These are phyloP conservation scores for Tylochromis polylepis DNA, from an alignment of 2,113 vertebrate genomes.

Conservation along the genomic window DNA sequence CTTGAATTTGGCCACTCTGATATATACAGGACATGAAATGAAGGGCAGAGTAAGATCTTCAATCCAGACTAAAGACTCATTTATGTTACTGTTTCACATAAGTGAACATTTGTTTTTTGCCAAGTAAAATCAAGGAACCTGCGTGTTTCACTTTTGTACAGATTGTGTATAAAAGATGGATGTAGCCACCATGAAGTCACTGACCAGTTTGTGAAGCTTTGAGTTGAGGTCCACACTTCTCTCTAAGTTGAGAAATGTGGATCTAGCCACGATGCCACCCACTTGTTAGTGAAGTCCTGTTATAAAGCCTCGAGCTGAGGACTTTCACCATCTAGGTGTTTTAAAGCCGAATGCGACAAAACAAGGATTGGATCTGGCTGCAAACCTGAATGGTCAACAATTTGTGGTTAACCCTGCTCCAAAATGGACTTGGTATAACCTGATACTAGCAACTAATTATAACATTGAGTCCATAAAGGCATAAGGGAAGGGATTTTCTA, in stretches of 20 bases:
- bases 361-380: background rate
- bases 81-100: too few relatives aligned
- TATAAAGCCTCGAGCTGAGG: background rate
- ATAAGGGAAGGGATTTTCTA: background rate
- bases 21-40: background rate
- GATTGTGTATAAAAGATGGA: background rate
- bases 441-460: background rate
- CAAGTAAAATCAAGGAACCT: background rate
- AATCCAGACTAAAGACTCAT: background rate
- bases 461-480: background rate
- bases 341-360: background rate
- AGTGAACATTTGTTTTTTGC: background rate
- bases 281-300: background rate
- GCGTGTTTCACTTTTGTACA: background rate
- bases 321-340: background rate
- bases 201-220: background rate
- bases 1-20: background rate
- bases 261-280: background rate
- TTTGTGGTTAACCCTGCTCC: background rate
- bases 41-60: background rate
- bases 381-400: background rate
- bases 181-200: background rate
- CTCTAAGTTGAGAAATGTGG: background rate
- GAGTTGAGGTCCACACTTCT: background rate
- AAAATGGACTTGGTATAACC: background rate